Evolutionary conservation across 2,113 vertebrate genomes (phyloP), one percentile per base, ranked within the genome.

Genomic region (Pomatorhinus ruficollis): DNA sequence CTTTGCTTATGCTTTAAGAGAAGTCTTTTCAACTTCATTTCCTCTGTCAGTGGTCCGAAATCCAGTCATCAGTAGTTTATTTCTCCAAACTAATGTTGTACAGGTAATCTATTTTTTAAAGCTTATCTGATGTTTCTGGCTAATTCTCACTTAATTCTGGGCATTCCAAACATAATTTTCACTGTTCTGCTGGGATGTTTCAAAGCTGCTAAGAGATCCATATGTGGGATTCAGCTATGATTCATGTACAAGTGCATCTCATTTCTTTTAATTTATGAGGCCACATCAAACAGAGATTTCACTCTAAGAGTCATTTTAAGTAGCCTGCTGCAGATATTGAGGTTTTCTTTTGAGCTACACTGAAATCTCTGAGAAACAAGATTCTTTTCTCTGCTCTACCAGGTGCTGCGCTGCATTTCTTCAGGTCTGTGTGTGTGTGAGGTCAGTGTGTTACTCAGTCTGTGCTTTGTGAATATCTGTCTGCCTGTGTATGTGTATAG

Each of bases 1-100:
- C 79, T 95, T 80, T 96, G 76, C 64, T 88, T 83, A 23, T 42
- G 52, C 89, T 92, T 94, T 93, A 88, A 92, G 72, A 90, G 95
- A 89, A 96, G 93, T 88, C 85, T 93, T 97, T 95, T 50, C 95
- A 96, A 42, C 87, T 85, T 90, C 65, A 82, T 91, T 94, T 95
- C 91, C 12, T 90, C 90, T 96, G 52, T 97, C 85, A 83, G 83
- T 96, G 96, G 66, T 96, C 85, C 16, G 65, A 95, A 96, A 96
- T 97, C 85, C 85, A 75, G 78, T 93, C 96, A 71, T 90, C 95
- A 88, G 0, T 97, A 96, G 47, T 47, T 93, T 86, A 54, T 93
- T 88, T 93, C 93, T 96, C 35, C 90, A 94, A 94, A 90, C 84
- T 94, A 77, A 50, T 77, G 23, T 83, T 90, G 24, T 89, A 74